Base-by-base conservation (phyloP, 2,888 invertebrate genomes). In the Epirrhoe alternata region DNA sequence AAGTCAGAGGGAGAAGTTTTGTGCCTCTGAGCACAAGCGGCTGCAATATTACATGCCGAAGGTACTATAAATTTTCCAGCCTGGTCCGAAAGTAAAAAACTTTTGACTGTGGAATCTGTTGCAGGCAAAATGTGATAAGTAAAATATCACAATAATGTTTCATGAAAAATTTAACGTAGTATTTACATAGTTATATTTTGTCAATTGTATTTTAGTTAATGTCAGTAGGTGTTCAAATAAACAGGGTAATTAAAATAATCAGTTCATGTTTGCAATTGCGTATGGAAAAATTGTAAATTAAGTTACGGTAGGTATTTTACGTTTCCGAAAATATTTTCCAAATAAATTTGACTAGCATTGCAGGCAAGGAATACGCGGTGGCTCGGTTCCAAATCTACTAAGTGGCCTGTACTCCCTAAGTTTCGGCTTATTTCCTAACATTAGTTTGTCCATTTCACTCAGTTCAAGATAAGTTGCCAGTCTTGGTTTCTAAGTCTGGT, bases 361-460 rank as follows among this genome's bases (percentile, higher is more conserved):
- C 64, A 68, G 66, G 66, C 59, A 52, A 52, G 62, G 52, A 63
- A 67, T 61, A 66, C 69, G 66, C 65, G 24, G 70, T 74, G 72
- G 74, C 71, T 70, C 68, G 51, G 61, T 61, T 74, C 74, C 72
- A 74, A 74, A 72, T 71, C 72, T 74, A 69, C 71, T 74, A 72
- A 74, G 72, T 72, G 71, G 71, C 65, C 60, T 65, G 71, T 65
- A 69, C 69, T 66, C 68, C 65, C 66, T 70, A 74, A 72, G 72
- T 74, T 74, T 71, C 74, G 68, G 72, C 71, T 74, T 72, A 74
- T 72, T 67, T 66, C 69, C 70, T 69, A 55, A 68, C 72, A 74
- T 74, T 74, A 72, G 72, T 74, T 72, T 71, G 72, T 69, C 74
- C 74, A 74, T 74, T 74, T 70, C 69, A 70, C 68, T 71, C 67